Base-by-base conservation (phyloP, 64 coral and sea anemone species). In the Montipora cactus region DNA sequence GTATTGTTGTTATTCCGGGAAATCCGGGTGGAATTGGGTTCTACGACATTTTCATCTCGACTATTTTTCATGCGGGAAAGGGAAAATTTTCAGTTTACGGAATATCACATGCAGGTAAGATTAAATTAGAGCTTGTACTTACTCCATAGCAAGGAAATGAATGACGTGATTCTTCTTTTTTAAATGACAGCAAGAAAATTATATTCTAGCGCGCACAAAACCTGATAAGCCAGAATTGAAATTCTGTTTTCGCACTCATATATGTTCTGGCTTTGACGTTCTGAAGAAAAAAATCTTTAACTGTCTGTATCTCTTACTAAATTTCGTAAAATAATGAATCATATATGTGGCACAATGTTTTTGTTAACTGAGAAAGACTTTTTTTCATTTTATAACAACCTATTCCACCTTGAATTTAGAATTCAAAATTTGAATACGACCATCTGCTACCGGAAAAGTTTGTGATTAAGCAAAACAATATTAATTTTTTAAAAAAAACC, bases 41-140 rank as follows among this genome's bases (percentile, higher is more conserved):
- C 55, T 95, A 91, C 20, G 89, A 90, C 52, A 90, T 95, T 19
- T 90, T 95, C 15, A 74, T 95, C 78, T 83, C 79, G 47, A 58
- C 49, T 19, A 75, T 91, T n/a, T 95, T 95, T 74, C 76, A 91
- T 50, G 79, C 90, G 15, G 76, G 93, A 49, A 93, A 82, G n/a
- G 70, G 88, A 74, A 81, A 88, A 72, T 75, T 81, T 11, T 84
- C 92, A 25, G 78, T 94, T 71, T 97, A 89, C 21, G 91, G 77
- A 8, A 90, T 88, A 37, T 89, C 79, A 3, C 74, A 89, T 62
- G 93, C 89, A 89, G 93, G 91, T 91, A 94, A 16, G 59, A 19
- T 19, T 58, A 18, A 52, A 25, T 69, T 3, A 23, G 20, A 11
- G 49, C 16, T 44, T 18, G 7, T 5, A 50, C 4, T 70, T 79